Conservation (phyloP, 2,888 invertebrate genomes). For the Heliconius sara region DNA sequence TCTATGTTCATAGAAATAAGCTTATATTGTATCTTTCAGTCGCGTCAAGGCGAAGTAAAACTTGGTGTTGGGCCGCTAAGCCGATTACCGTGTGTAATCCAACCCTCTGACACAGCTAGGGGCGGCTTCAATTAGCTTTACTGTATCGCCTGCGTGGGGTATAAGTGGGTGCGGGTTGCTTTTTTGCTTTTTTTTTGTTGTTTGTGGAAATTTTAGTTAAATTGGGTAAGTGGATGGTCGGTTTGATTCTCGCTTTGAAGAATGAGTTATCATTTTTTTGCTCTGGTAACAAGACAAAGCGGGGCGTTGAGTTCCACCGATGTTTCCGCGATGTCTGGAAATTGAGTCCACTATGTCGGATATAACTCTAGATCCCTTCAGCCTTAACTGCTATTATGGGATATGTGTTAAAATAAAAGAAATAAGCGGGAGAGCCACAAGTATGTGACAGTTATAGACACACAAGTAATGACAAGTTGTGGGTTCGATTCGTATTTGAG, state of each 20-base stretch:
- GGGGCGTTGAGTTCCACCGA: background rate
- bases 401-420: background rate
- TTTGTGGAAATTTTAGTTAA: background rate
- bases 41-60: constrained; percentile 56
- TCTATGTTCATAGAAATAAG: constrained; percentile 37
- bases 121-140: constrained; percentile 65
- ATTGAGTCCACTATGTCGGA: background rate
- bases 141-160: constrained; percentile 38
- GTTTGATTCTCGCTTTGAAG: too few species aligned
- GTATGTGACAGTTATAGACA: too few species aligned
- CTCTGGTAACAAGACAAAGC: background rate
- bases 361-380: background rate
- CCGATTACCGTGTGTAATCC: constrained; percentile 71
- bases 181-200: too few species aligned
- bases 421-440: background rate
- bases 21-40: constrained; percentile 36
- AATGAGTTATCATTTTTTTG: too few species aligned
- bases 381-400: background rate
- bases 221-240: too few species aligned
- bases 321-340: background rate
- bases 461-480: too few species aligned
- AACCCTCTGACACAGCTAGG: constrained; percentile 54
- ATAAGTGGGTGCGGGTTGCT: constrained; percentile 14
- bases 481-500: too few species aligned
- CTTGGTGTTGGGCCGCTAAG: constrained; percentile 65